Conservation (phyloP, 2,888 invertebrate genomes). For the Ptilodon capucinus region DNA sequence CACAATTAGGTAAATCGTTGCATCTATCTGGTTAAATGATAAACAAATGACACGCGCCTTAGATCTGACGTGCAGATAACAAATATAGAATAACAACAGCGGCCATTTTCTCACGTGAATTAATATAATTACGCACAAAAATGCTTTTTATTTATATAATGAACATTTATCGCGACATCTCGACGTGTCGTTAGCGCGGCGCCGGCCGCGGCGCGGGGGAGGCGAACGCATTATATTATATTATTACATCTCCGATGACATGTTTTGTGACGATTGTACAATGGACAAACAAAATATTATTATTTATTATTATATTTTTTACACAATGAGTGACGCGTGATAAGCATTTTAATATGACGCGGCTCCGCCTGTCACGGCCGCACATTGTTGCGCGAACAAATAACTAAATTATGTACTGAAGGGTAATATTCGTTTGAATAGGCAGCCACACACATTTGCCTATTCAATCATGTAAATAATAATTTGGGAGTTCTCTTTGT, state of each 20-base stretch:
- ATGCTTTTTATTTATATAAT: conserved; percentile 32
- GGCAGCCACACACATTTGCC: conserved; percentile 1
- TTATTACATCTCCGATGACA: conserved; percentile 32
- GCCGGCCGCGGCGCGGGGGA: conserved; percentile 11
- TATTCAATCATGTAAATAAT: not conserved
- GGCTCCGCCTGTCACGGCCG: conserved; percentile 16
- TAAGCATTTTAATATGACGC: conserved; percentile 37
- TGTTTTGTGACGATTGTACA: conserved; percentile 33
- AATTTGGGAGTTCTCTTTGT: not conserved
- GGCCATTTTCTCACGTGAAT: not conserved
- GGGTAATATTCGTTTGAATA: conserved; percentile 20
- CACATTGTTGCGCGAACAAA: conserved; percentile 28
- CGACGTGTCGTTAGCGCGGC: conserved; percentile 27
- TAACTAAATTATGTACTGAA: conserved; percentile 28
- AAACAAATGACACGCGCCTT: not conserved
- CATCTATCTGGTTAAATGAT: not conserved
- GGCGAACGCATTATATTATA: conserved; percentile 16
- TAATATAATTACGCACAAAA: conserved; percentile 5
- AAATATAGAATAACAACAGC: not conserved
- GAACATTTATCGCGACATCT: conserved; percentile 37
- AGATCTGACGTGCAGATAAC: not conserved
- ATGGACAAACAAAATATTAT: conserved; percentile 46
- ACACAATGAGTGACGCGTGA: conserved; percentile 42
- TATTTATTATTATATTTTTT: conserved; percentile 43
- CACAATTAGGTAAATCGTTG: not conserved